Percentiles rank a stretch among this genome's conserved stretches.
phyloP scores from a whole-genome alignment of 1,140 invertebrate species.

The Nephila pilipes region DNA sequence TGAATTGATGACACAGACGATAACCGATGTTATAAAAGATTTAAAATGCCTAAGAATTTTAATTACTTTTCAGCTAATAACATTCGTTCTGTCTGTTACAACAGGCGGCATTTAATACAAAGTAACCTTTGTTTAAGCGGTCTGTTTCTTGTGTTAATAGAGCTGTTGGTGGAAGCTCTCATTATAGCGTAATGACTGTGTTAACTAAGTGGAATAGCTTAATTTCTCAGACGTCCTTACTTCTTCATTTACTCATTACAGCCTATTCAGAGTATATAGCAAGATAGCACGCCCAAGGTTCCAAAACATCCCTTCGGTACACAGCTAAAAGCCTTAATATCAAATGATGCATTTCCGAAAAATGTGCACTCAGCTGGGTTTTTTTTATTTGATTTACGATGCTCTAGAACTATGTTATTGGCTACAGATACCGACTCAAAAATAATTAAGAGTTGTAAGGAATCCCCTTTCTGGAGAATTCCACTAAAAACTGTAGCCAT shows the following conservation, averaged over 20 bases:
- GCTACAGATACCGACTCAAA: no score
- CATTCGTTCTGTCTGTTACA: background rate
- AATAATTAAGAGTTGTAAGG: no score
- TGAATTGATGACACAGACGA: background rate
- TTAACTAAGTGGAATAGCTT: conserved; percentile 67
- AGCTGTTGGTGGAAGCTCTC: background rate
- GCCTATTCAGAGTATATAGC: conserved; percentile 46
- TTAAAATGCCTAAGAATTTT: background rate
- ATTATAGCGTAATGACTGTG: conserved; percentile 62
- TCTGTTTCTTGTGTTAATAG: conserved; percentile 8
- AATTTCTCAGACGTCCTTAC: conserved; percentile 57
- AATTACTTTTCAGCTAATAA: background rate
- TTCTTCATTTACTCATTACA: conserved; percentile 52
- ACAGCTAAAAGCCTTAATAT: background rate
- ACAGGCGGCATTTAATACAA: background rate
- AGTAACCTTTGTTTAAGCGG: conserved; percentile 23
- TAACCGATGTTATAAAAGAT: background rate
- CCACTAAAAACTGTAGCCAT: no score
- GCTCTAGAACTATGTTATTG: no score
- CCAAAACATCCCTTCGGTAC: background rate
- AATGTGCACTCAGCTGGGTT: no score
- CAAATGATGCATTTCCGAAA: background rate
- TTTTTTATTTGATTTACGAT: no score
- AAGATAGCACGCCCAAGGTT: background rate
- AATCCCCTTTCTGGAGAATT: no score